These are phyloP conservation scores for Apoderus coryli DNA, from an alignment of 2,888 invertebrate species.

Conservation along the genomic window DNA sequence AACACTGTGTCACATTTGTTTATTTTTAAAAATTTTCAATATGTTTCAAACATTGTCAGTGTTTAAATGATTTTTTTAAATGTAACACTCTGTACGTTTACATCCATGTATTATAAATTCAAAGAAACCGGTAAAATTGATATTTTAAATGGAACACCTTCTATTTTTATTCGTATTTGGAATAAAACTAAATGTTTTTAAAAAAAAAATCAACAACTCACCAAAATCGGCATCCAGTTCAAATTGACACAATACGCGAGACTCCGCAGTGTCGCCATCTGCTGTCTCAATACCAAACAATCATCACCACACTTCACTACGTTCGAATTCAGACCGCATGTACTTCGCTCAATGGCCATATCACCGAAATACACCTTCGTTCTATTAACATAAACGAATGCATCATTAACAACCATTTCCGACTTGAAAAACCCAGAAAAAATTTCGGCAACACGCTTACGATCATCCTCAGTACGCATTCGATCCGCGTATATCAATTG, in stretches of 20 bases:
- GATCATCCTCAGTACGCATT: slow-evolving; percentile 69
- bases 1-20: no score
- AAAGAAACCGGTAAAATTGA: no score
- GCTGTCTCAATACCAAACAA: slow-evolving; percentile 38
- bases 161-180: no score
- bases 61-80: no score
- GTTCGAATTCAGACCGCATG: slow-evolving; percentile 21
- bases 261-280: slow-evolving; percentile 56
- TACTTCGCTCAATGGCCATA: slow-evolving; percentile 33
- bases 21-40: no score
- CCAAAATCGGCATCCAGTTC: slow-evolving; percentile 86
- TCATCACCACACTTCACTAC: slow-evolving; percentile 26
- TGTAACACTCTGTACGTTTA: no score
- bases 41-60: no score
- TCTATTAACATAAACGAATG: slow-evolving; percentile 44
- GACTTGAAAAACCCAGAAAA: slow-evolving; percentile 35
- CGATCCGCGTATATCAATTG: slow-evolving; percentile 74
- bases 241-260: slow-evolving; percentile 75
- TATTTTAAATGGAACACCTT: no score
- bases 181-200: no score
- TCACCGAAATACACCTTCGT: slow-evolving; percentile 50
- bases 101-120: no score
- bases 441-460: slow-evolving; percentile 44
- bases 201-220: no score
- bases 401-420: slow-evolving; percentile 39